phyloP scores from a whole-genome alignment of 2,888 invertebrate genomes.

The Caenorhabditis virilis region DNA sequence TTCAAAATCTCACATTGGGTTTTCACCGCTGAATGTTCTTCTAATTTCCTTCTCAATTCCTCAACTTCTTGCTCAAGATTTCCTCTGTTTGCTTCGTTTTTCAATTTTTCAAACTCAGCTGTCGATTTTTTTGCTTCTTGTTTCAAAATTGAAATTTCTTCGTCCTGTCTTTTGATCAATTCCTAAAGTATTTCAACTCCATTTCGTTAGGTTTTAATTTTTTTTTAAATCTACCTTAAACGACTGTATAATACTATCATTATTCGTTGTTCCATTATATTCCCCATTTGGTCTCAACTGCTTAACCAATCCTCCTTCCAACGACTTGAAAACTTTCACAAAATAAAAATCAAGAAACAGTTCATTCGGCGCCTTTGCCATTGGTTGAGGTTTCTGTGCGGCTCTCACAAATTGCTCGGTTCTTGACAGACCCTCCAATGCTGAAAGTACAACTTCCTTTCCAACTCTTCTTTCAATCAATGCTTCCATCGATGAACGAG shows the following conservation, averaged over 20 bases:
- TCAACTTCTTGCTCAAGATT: slow-evolving; percentile 10
- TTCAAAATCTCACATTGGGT: slow-evolving; percentile 21
- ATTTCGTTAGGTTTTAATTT: too few relatives aligned
- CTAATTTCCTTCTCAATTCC: slow-evolving; percentile 11
- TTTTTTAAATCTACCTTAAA: too few relatives aligned
- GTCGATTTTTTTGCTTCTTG: slow-evolving; percentile 50
- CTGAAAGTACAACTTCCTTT: slow-evolving; percentile 83
- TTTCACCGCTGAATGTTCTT: slow-evolving; percentile 7
- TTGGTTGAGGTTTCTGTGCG: slow-evolving; percentile 88
- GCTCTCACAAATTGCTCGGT: slow-evolving; percentile 89
- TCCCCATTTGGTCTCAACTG: slow-evolving; percentile 68
- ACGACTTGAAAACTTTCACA: slow-evolving; percentile 80
- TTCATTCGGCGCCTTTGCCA: slow-evolving; percentile 79
- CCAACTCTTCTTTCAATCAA: slow-evolving; percentile 87
- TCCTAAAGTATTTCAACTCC: too few relatives aligned
- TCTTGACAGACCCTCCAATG: slow-evolving; percentile 80
- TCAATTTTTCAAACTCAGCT: slow-evolving; percentile 43
- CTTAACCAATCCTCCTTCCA: slow-evolving; percentile 57
- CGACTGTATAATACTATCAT: slow-evolving; percentile 72
- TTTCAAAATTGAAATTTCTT: slow-evolving; percentile 62
- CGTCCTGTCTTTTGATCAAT: slow-evolving; percentile 84
- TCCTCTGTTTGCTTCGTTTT: slow-evolving; percentile 12
- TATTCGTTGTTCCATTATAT: slow-evolving; percentile 52
- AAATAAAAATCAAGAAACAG: slow-evolving; percentile 92
- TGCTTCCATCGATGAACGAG: slow-evolving; percentile 37